These are phyloP conservation scores for Plemyria rubiginata DNA, from an alignment of 2,888 invertebrate species.

Conservation along the genomic window DNA sequence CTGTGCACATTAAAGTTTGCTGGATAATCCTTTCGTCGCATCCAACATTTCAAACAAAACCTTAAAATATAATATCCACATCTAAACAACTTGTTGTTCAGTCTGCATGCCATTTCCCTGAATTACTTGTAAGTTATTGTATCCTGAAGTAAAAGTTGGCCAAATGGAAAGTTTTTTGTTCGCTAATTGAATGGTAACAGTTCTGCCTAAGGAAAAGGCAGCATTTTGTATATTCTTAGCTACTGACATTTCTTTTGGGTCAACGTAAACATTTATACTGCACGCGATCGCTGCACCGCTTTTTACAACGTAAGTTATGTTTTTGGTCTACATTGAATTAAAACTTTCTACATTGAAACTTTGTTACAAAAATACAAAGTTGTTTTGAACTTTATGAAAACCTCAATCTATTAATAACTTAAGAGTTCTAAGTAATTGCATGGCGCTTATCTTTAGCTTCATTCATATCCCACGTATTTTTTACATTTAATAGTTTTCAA, in stretches of 20 bases:
- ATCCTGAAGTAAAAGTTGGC: not conserved
- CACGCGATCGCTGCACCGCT: constrained; percentile 53
- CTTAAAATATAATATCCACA: too few species aligned
- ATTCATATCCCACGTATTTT: not conserved
- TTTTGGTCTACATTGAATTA: constrained; percentile 25
- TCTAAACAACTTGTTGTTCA: too few species aligned
- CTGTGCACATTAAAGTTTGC: too few species aligned
- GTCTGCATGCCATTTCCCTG: not conserved
- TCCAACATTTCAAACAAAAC: too few species aligned
- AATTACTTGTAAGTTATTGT: not conserved
- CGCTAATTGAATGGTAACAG: constrained; percentile 14
- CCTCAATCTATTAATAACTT: constrained; percentile 21
- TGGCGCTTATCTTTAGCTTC: not conserved
- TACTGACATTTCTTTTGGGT: constrained; percentile 15
- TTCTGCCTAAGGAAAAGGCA: constrained; percentile 6
- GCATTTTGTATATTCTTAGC: constrained; percentile 10
- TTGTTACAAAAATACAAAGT: too few species aligned
- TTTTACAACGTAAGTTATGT: constrained; percentile 32
- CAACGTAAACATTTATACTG: constrained; percentile 39
- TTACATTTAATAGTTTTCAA: too few species aligned
- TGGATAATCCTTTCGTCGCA: too few species aligned
- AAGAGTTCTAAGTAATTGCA: constrained; percentile 3
- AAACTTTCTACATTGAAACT: too few species aligned
- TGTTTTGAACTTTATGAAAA: constrained; percentile 15
- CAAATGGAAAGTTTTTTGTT: constrained; percentile 5